Evolutionary conservation across 2,797 vertebrate genomes (phyloP), one percentile per base, ranked within the genome.

Genomic region (Pipistrellus nathusii): DNA sequence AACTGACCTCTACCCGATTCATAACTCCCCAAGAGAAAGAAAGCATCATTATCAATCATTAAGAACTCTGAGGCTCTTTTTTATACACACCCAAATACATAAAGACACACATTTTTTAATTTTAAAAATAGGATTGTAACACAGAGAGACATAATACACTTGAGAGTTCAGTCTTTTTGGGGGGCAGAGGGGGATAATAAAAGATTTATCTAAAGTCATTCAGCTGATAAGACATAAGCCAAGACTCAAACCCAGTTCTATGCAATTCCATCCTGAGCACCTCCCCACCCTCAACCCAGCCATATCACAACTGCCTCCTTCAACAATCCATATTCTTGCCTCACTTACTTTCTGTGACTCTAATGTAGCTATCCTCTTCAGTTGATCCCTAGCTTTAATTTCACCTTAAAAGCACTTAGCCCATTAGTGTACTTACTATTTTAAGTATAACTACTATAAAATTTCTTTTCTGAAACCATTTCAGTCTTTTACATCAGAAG

Each of bases 391-490:
- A 6, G 38, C 23, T 82, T 88, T 90, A 53, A 92, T 85, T 90
- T 92, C 68, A 41, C 51, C 75, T 68, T 83, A 66, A 84, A 72
- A 84, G 48, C 68, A 88, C 41, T 77, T 89, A 62, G 5, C 62
- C 76, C 44, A 38, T 25, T 9, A 78, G 27, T 27, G 12, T 32
- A 48, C 46, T 88, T 90, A 68, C 73, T n/a, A 53, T 69, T 15
- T 80, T 66, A 68, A 94, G 30, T 27, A 51, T 0, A 89, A 46
- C 76, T 64, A 85, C 32, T 38, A 57, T 23, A 55, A 59, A 78
- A 78, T 90, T 81, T 81, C 44, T 85, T 85, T 83, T 83, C 69
- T 89, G 78, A 48, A 87, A 72, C 23, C 11, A 51, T 51, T 87
- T 86, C 44, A 27, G 55, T 88, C 64, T 68, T 84, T 94, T 48